Evolutionary conservation across 2,797 vertebrate genomes (phyloP), one percentile per base, ranked within the genome.

Genomic region (Linurgus olivaceus): DNA sequence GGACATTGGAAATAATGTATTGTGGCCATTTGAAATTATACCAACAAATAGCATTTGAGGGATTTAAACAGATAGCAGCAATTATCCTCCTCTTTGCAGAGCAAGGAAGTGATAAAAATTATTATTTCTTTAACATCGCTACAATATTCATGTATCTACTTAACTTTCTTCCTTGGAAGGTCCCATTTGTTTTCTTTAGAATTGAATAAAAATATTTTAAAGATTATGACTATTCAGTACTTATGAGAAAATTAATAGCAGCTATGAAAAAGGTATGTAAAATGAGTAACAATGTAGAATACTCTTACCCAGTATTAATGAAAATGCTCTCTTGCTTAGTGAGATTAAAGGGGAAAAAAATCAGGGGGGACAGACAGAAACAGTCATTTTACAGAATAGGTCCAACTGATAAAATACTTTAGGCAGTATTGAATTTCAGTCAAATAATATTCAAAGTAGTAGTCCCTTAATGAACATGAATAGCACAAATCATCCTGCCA

Each of bases 131-230:
- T 67, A 90, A 94, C 86, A 92, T 89, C 59, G 59, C 63, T 96
- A 72, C 72, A 97, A 96, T 96, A 97, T 95, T 97, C 93, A 95
- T 88, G 91, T 95, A 95, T 66, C 95, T 92, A 75, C 85, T 95
- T 96, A 97, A 96, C 95, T 95, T 92, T 88, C 72, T 75, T 94
- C 65, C 76, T 90, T 76, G 71, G 61, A 96, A 97, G 88, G 71
- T 84, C 84, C 61, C 86, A 96, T 96, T 97, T 97, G 65, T 96
- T 97, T 96, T 92, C 78, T 89, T 94, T 94, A 93, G 76, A 97
- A 94, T 93, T 74, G 38, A 96, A 96, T 77, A 95, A 91, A 78
- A 77, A 86, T 63, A 93, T 96, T 96, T 92, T 76, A 93, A 97
- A 96, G 94, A 95, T 89, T 91, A 86, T 86, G 81, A 97, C 94